Evolutionary conservation across 2,113 vertebrate species (phyloP).

Genomic region (Probosciger aterrimus): DNA sequence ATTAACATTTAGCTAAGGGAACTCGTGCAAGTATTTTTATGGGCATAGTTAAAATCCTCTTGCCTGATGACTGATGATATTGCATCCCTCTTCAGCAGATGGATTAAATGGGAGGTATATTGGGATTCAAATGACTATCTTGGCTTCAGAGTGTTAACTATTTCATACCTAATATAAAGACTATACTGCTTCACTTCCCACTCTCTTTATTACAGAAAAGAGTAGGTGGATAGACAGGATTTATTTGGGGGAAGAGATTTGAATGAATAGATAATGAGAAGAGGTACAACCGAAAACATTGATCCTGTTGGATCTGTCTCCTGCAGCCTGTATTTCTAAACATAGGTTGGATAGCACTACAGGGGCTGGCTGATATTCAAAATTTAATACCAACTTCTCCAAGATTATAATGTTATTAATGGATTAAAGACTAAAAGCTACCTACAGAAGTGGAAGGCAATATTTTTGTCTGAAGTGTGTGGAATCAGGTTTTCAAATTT

Average conservation of each 20-base stretch:
- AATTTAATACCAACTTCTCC: background rate
- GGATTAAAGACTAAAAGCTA: background rate
- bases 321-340: background rate
- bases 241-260: background rate
- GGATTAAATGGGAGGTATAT: conserved; percentile 45
- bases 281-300: background rate
- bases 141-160: conserved; percentile 25
- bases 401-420: background rate
- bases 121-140: background rate
- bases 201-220: background rate
- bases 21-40: conserved; percentile 36
- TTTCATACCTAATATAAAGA: background rate
- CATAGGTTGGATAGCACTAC: background rate
- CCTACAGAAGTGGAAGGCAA: background rate
- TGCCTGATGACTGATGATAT: conserved; percentile 23
- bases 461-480: background rate
- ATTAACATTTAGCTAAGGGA: conserved; percentile 61
- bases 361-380: background rate
- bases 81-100: conserved; percentile 24
- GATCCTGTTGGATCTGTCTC: background rate
- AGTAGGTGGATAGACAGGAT: background rate
- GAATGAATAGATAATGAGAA: background rate
- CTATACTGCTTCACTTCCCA: fast-evolving
- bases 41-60: conserved; percentile 31
- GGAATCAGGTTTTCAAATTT: background rate